phyloP scores from a whole-genome alignment of 2,113 vertebrate species.

The Galbula dea region DNA sequence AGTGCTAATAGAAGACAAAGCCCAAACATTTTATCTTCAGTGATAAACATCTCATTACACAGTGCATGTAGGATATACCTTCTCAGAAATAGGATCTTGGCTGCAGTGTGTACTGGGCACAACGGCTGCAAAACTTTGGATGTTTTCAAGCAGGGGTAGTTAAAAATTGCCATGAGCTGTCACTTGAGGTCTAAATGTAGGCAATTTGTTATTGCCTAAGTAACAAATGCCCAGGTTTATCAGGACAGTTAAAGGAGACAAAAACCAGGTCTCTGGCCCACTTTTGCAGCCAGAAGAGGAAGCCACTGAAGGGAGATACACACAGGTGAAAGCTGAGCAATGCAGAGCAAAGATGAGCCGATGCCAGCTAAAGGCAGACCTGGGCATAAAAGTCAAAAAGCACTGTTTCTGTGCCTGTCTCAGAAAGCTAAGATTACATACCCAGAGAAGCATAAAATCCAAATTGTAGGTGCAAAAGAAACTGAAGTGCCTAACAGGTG shows the following conservation, averaged over 20 bases:
- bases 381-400: not conserved
- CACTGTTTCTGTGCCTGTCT: not conserved
- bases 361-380: not conserved
- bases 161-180: not conserved
- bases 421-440: not conserved
- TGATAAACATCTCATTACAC: not conserved
- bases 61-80: not conserved
- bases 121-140: not conserved
- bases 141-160: not conserved
- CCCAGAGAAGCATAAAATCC: not conserved
- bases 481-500: not conserved
- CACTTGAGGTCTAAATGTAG: not conserved
- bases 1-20: slow-evolving; percentile 13
- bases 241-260: not conserved
- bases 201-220: not conserved
- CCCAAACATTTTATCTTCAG: not conserved
- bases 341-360: not conserved
- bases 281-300: not conserved
- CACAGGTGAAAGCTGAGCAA: not conserved
- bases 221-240: not conserved
- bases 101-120: not conserved
- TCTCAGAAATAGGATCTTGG: not conserved
- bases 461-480: not conserved
- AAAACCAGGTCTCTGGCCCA: not conserved
- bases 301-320: not conserved